A percentile compares a stretch with the other conserved stretches of the same genome.
Conservation (phyloP, 2,797 vertebrate genomes). For the Geotrypetes seraphini region DNA sequence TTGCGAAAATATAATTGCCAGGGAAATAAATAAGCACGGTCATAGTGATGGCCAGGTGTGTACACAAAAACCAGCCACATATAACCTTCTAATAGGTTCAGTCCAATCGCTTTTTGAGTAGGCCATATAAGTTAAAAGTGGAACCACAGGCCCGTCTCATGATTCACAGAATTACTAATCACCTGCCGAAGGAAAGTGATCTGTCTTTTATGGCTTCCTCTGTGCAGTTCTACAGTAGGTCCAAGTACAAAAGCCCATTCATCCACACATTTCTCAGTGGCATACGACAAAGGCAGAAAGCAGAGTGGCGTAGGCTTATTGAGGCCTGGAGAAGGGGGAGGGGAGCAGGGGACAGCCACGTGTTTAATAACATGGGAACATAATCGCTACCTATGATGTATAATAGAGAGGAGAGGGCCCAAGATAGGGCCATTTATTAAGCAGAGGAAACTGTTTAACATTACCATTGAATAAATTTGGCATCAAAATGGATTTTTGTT, state of each 20-base stretch:
- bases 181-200: constrained; percentile 7
- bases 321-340: constrained; percentile 30
- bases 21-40: too few species aligned
- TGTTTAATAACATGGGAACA: constrained; percentile 60
- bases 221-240: constrained; percentile 17
- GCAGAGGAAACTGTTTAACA: neutral
- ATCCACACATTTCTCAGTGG: constrained; percentile 44
- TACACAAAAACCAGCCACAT: too few species aligned
- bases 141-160: neutral
- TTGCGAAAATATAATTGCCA: too few species aligned
- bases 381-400: constrained; percentile 56
- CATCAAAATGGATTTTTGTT: constrained; percentile 1
- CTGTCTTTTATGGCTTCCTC: constrained; percentile 17
- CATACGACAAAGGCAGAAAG: constrained; percentile 50
- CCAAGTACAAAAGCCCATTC: constrained; percentile 57
- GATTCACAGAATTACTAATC: constrained; percentile 16
- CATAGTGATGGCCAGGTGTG: too few species aligned
- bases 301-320: constrained; percentile 37
- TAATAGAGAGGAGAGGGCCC: constrained; percentile 32
- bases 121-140: constrained; percentile 13
- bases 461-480: too few species aligned
- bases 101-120: neutral
- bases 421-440: constrained; percentile 21
- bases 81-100: constrained; percentile 6
- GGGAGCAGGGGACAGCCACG: constrained; percentile 39